Base-by-base conservation (phyloP, 1,140 invertebrate species). In the Tetranychus cinnabarinus region DNA sequence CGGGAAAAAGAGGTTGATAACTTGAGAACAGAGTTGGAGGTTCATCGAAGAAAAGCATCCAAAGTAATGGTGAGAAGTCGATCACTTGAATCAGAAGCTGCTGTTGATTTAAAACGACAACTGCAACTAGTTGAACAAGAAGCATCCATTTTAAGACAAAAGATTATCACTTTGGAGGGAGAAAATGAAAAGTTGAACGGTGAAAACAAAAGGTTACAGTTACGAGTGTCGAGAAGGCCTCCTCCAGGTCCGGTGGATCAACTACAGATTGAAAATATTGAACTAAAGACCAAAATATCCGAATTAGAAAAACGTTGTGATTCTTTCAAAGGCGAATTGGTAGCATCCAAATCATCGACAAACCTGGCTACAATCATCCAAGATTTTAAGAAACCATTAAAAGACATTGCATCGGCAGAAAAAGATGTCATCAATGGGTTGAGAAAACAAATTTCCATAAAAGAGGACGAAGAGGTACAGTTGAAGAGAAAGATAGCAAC, bases 1-100 rank as follows among this genome's bases (percentile, higher is more conserved):
- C 88, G 86, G 69, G 85, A 88, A 70, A 75, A 83, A 67, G 82
- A 85, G 66, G 80, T 82, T 68, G 83, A 87, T 73, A 76, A 80
- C 60, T 71, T 88, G 50, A 77, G 83, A 65, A 77, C 81, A 2
- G 82, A 86, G 72, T 69, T 85, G 23, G 78, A 80, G 12, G 73
- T 76, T 23, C 77, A 80, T 65, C 79, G 79, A 70, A 64, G 61
- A 64, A 73, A 65, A 64, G 65, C 64, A 7, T 63, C 65, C 23
- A 67, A 68, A 60, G 62, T 67, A 12, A 66, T 70, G 55, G 68
- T 67, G 8, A 62, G 70, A 15, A 70, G 68, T 46, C 45, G 68
- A 69, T 81, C 80, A 35, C 69, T 80, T 60, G 80, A 82, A 69
- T 64, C 62, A 59, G 73, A 75, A 64, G 48, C 42, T 10, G 54